These are phyloP conservation scores for Agonopterix alstromeriana DNA, from an alignment of 2,888 invertebrate genomes.

Conservation along the genomic window DNA sequence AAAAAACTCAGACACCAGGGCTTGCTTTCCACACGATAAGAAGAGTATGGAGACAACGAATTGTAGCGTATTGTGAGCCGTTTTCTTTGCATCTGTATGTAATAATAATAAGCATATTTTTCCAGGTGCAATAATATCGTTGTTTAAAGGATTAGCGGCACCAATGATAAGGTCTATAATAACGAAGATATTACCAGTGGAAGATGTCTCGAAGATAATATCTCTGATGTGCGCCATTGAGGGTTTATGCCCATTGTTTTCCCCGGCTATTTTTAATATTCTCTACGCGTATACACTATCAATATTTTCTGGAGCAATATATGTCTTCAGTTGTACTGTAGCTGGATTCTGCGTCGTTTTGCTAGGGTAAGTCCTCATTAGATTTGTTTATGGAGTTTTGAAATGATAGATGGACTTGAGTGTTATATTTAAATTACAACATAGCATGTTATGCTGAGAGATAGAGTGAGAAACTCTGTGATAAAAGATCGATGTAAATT, in stretches of 20 bases:
- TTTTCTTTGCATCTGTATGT: too few relatives aligned
- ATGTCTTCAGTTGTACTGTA: conserved; percentile 72
- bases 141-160: conserved; percentile 70
- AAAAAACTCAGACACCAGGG: too few relatives aligned
- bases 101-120: conserved; percentile 2
- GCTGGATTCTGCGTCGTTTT: conserved; percentile 55
- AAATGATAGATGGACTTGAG: too few relatives aligned
- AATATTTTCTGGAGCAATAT: conserved; percentile 76
- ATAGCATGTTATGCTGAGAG: too few relatives aligned
- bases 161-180: conserved; percentile 78
- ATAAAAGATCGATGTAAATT: too few relatives aligned
- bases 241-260: conserved; percentile 76
- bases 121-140: conserved; percentile 61
- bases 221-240: conserved; percentile 81
- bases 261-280: conserved; percentile 79
- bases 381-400: too few relatives aligned
- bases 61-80: too few relatives aligned
- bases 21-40: too few relatives aligned
- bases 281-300: conserved; percentile 78
- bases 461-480: too few relatives aligned
- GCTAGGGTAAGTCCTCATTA: conserved; percentile 63
- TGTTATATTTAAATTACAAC: too few relatives aligned
- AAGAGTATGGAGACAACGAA: too few relatives aligned
- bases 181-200: conserved; percentile 76
- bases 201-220: conserved; percentile 82